Percentiles rank a stretch among this genome's conserved stretches.
These are phyloP conservation scores for Huso huso DNA, from an alignment of 2,797 vertebrate genomes.

Conservation along the genomic window DNA sequence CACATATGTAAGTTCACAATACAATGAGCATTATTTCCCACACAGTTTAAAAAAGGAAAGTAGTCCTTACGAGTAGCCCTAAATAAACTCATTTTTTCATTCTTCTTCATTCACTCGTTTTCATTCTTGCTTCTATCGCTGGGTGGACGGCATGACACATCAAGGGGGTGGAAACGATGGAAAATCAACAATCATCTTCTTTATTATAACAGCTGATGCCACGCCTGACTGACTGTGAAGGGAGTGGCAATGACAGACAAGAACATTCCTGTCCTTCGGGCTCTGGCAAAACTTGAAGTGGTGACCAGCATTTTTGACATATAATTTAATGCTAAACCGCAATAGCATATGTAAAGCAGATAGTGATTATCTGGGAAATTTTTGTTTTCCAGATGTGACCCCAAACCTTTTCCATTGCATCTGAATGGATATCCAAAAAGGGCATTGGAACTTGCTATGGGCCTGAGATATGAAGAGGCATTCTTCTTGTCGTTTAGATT, in stretches of 20 bases:
- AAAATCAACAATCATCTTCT: not conserved
- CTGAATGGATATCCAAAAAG: constrained; percentile 35
- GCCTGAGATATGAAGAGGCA: too few species aligned
- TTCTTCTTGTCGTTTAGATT: too few species aligned
- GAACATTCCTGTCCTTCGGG: constrained; percentile 40
- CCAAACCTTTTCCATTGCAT: constrained; percentile 43
- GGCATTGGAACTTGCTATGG: constrained; percentile 33
- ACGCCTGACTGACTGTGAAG: not conserved
- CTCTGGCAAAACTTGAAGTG: constrained; percentile 31
- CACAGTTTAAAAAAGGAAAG: too few species aligned
- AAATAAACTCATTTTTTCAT: too few species aligned
- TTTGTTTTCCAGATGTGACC: constrained; percentile 15
- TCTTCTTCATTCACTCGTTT: too few species aligned
- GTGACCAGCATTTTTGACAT: constrained; percentile 45
- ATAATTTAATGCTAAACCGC: constrained; percentile 48
- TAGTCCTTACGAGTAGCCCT: too few species aligned
- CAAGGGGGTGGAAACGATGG: not conserved
- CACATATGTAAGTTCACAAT: too few species aligned
- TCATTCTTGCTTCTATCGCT: not conserved
- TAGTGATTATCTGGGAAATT: constrained; percentile 21
- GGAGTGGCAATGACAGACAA: constrained; percentile 32
- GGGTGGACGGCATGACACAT: not conserved
- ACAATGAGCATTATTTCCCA: too few species aligned
- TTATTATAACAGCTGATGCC: not conserved
- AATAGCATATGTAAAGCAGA: constrained; percentile 34